Evolutionary conservation across 2,113 vertebrate genomes (phyloP), one percentile per base, ranked within the genome.

Genomic region (Bothrops jararaca): DNA sequence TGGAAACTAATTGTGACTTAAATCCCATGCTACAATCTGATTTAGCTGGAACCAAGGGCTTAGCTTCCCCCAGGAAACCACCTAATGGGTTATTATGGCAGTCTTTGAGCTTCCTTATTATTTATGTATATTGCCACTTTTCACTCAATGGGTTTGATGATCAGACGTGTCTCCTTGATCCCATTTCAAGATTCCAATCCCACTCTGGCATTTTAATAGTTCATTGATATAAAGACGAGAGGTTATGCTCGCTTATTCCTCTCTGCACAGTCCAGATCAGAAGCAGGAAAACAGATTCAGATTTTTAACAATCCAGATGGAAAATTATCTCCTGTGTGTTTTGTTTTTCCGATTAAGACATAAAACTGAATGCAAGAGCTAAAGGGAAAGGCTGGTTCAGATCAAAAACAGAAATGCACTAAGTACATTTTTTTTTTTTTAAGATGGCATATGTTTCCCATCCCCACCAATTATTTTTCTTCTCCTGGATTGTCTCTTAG

Each of bases 291-390:
- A 54, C 22, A 90, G 18, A 29, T 22, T 69, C 26, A 0, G 53
- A 88, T 89, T 88, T 42, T 42, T 12, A 91, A 3, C 80, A 11
- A 91, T n/a, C 50, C 85, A n/a, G 64, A 13, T 45, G 85, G 54
- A 3, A 8, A 34, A 53, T 92, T 39, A 34, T 18, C 13, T 93
- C 34, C 52, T 94, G 91, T 34, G 53, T 52, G 7, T 42, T 94
- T 91, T 54, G 85, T n/a, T 56, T 92, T 91, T 93, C 34, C 12
- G 86, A 92, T 87, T 53, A 52, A 90, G 64, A 89, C 11, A 1
- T 4, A 57, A 88, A 7, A 34, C 11, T 89, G 60, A 93, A 91
- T 34, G 93, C 53, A 2, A 0, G 29, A n/a, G 48, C 88, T 29
- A 60, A 39, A 39, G 53, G 2, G 0, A 89, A 45, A 86, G 39